Evolutionary conservation across 1,140 invertebrate genomes (phyloP).

Genomic region (Drosophila ercepeae): DNA sequence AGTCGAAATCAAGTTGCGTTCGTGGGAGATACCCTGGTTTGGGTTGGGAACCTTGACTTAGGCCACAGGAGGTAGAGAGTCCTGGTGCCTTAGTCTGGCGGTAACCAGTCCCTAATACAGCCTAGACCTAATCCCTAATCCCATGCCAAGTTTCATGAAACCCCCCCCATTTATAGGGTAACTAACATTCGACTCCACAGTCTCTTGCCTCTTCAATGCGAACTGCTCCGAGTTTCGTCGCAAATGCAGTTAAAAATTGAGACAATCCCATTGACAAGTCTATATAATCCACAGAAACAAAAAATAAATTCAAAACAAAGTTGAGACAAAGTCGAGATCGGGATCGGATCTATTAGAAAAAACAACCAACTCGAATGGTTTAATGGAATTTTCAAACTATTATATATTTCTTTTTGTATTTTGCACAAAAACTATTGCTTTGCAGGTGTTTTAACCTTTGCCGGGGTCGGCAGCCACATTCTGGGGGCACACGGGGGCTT

Average conservation of each 20-base stretch:
- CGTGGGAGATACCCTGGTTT: constrained; percentile 8
- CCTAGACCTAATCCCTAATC: no score
- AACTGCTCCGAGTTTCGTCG: not conserved
- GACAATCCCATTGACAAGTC: not conserved
- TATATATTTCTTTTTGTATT: no score
- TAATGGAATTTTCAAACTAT: not conserved
- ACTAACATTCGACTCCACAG: not conserved
- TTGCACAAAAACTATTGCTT: not conserved
- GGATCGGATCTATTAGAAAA: not conserved
- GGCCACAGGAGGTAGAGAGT: no score
- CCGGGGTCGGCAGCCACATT: no score
- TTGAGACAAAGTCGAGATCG: not conserved
- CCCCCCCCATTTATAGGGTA: not conserved
- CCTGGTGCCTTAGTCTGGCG: no score
- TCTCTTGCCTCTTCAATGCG: not conserved
- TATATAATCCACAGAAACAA: not conserved
- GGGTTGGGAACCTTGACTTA: no score
- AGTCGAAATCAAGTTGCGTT: constrained; percentile 27
- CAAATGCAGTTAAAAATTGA: not conserved
- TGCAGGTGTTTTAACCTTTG: not conserved
- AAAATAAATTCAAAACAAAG: no score
- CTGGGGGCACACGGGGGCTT: constrained; percentile 21
- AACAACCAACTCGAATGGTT: not conserved
- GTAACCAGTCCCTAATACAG: no score
- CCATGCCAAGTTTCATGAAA: no score